A percentile compares a stretch with the other conserved stretches of the same genome.
Evolutionary conservation across 2,888 invertebrate genomes (phyloP).

Genomic region (Merodon equestris): DNA sequence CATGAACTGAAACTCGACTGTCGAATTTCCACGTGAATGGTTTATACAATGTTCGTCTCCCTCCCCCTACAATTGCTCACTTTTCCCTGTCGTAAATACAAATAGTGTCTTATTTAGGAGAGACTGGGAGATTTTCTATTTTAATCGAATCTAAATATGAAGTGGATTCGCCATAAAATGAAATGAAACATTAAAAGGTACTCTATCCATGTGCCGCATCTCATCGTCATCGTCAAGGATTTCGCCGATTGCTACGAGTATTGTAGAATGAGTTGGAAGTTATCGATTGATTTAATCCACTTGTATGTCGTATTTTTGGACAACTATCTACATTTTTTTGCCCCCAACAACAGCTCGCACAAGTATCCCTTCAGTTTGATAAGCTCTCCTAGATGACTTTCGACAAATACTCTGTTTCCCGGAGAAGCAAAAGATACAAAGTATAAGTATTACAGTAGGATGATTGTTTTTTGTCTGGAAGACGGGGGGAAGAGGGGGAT

Average conservation of each 20-base stretch:
- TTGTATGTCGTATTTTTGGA: constrained; percentile 34
- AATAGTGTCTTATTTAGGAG: too few relatives aligned
- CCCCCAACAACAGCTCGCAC: too few relatives aligned
- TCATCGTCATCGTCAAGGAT: constrained; percentile 5
- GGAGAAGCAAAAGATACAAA: too few relatives aligned
- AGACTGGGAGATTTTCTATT: too few relatives aligned
- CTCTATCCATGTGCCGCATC: constrained; percentile 17
- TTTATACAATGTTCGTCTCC: neutral
- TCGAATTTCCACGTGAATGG: constrained; percentile 59
- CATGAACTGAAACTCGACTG: constrained; percentile 16
- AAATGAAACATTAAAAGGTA: constrained; percentile 35
- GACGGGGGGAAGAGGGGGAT: neutral
- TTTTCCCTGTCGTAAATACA: constrained; percentile 18
- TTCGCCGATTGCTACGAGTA: neutral
- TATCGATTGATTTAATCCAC: too few relatives aligned
- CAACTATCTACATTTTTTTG: neutral
- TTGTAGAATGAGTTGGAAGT: too few relatives aligned
- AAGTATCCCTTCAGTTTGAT: constrained; percentile 20
- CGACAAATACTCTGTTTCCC: too few relatives aligned
- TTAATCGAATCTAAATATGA: constrained; percentile 18
- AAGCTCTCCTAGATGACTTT: neutral
- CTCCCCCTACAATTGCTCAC: constrained; percentile 10
- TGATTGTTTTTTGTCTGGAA: constrained; percentile 38
- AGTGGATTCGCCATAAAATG: constrained; percentile 18
- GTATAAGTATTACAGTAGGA: constrained; percentile 39